A percentile compares a stretch with the other conserved stretches of the same genome.
Conservation (phyloP, 2,113 vertebrate genomes). For the Telmatochromis sp. region DNA sequence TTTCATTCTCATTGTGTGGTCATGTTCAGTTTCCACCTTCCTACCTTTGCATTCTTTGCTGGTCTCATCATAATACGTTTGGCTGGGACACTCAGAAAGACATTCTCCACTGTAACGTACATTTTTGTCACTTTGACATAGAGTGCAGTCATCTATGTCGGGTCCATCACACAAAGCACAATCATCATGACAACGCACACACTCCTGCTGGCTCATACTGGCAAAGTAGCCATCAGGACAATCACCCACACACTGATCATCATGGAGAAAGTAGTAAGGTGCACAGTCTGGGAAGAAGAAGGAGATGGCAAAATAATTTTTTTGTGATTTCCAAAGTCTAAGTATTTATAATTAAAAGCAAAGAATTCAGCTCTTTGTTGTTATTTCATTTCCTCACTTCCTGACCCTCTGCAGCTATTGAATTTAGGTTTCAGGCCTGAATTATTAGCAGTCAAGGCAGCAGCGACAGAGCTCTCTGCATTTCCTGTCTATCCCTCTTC, state of each 20-base stretch:
- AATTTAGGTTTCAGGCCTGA: not conserved
- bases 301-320: not conserved
- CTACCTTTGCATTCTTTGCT: slow-evolving; percentile 78
- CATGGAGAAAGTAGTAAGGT: slow-evolving; percentile 70
- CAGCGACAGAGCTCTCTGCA: not conserved
- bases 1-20: not conserved
- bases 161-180: slow-evolving; percentile 81
- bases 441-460: slow-evolving; percentile 69
- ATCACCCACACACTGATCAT: slow-evolving; percentile 70
- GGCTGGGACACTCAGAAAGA: slow-evolving; percentile 69
- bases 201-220: slow-evolving; percentile 57
- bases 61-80: slow-evolving; percentile 68
- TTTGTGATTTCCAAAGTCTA: not conserved
- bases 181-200: slow-evolving; percentile 73
- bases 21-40: not conserved
- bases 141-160: slow-evolving; percentile 71
- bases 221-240: slow-evolving; percentile 78
- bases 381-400: not conserved
- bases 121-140: slow-evolving; percentile 49
- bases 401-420: not conserved
- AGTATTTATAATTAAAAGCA: not conserved
- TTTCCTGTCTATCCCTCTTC: not conserved
- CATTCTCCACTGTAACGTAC: slow-evolving; percentile 74
- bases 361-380: not conserved
- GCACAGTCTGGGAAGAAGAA: slow-evolving; percentile 70